Evolutionary conservation across 1,140 invertebrate species (phyloP).

Genomic region (Lanistes nyassanus): DNA sequence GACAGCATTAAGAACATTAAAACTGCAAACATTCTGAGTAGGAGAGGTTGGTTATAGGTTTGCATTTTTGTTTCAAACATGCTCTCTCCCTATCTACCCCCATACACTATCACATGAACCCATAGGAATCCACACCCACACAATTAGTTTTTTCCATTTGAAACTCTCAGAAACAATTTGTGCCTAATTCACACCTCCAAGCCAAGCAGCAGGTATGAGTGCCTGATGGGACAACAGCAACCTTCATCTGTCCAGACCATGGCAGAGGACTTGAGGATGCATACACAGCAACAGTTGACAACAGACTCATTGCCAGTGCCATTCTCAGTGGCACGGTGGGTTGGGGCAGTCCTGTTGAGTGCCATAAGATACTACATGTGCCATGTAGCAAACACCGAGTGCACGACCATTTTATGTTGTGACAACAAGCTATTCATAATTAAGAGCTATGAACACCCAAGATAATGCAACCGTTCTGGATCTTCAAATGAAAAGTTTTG

Average conservation of each 20-base stretch:
- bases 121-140: conserved; percentile 1
- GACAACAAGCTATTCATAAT: too few species aligned
- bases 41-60: neutral
- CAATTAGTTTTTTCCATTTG: neutral
- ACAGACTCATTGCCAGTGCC: conserved; percentile 47
- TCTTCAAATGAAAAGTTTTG: too few species aligned
- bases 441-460: too few species aligned
- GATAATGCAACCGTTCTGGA: too few species aligned
- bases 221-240: conserved; percentile 51
- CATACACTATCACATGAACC: neutral
- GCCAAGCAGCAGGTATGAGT: conserved; percentile 62
- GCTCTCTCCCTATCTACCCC: neutral
- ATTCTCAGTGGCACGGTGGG: conserved; percentile 54
- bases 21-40: neutral
- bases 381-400: too few species aligned
- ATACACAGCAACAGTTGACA: conserved; percentile 52
- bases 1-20: neutral
- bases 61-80: neutral
- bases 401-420: too few species aligned
- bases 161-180: neutral
- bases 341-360: conserved; percentile 21
- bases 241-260: conserved; percentile 63
- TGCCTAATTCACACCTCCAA: conserved; percentile 48
- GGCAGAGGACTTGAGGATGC: conserved; percentile 54
- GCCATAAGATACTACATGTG: too few species aligned